phyloP scores from a whole-genome alignment of 2,888 invertebrate genomes.

The Lepidocyrtinus sp. region DNA sequence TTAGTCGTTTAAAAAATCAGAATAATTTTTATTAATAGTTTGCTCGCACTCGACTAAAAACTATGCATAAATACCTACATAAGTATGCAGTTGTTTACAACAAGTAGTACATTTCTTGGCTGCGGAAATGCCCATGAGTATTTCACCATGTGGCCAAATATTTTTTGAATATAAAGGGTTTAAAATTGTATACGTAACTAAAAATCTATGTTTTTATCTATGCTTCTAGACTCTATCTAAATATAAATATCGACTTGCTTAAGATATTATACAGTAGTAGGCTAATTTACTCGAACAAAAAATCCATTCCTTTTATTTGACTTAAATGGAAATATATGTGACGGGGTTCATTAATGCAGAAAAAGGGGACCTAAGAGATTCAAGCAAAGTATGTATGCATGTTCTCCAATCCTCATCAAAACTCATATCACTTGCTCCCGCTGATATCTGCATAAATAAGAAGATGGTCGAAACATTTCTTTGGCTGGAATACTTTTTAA shows the following conservation, averaged over 20 bases:
- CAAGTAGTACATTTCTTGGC: too few species aligned
- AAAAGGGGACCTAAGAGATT: background rate
- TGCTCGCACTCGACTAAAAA: too few species aligned
- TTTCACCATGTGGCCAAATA: constrained; percentile 36
- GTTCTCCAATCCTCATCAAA: background rate
- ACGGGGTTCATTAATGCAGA: constrained; percentile 14
- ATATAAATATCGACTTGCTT: background rate
- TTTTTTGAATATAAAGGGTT: too few species aligned
- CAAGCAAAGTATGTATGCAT: background rate
- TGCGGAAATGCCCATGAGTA: too few species aligned
- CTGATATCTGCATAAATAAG: constrained; percentile 19
- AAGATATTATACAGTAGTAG: constrained; percentile 13
- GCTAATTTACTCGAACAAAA: constrained; percentile 16
- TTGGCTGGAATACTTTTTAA: background rate
- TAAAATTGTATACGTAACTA: too few species aligned
- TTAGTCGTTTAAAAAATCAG: too few species aligned
- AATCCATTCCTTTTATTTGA: constrained; percentile 37
- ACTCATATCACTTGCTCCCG: background rate
- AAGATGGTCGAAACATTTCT: background rate
- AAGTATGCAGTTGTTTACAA: too few species aligned
- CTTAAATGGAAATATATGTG: constrained; percentile 52
- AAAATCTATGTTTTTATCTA: too few species aligned
- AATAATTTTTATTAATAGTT: too few species aligned
- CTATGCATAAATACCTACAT: too few species aligned
- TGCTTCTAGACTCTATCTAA: background rate